phyloP scores from a whole-genome alignment of 2,797 vertebrate species.

The Sebastolobus alascanus region DNA sequence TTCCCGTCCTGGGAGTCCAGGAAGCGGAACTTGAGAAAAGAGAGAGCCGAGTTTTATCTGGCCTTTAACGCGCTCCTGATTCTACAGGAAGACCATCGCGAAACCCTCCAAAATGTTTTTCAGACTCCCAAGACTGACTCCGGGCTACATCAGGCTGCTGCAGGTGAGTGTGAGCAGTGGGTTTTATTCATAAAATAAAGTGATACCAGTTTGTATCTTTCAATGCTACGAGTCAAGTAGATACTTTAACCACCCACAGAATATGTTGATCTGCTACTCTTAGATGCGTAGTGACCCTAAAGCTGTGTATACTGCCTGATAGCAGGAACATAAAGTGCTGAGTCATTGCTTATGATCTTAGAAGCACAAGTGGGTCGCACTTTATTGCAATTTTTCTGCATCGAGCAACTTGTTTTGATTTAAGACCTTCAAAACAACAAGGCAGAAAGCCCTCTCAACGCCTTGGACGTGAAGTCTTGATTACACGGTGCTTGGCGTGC shows the following conservation, averaged over 20 bases:
- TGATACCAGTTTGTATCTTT: neutral
- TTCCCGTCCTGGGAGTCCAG: slow-evolving; percentile 57
- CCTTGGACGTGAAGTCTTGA: slow-evolving; percentile 27
- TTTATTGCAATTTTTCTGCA: slow-evolving; percentile 33
- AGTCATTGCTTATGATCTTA: slow-evolving; percentile 37
- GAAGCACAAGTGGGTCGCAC: slow-evolving; percentile 17
- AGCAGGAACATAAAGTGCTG: slow-evolving; percentile 8
- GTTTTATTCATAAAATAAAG: neutral
- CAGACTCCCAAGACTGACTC: slow-evolving; percentile 75
- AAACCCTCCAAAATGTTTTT: slow-evolving; percentile 73
- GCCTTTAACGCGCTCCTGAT: slow-evolving; percentile 8
- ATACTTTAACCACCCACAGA: neutral
- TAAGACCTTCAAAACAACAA: slow-evolving; percentile 37
- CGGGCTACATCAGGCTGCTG: slow-evolving; percentile 80
- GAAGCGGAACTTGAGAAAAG: slow-evolving; percentile 46
- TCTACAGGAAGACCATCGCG: slow-evolving; percentile 21
- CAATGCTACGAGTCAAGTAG: neutral
- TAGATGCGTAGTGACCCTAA: neutral
- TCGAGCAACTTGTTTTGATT: slow-evolving; percentile 39
- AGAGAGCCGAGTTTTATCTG: slow-evolving; percentile 10
- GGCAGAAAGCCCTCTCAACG: neutral
- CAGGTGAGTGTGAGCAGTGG: slow-evolving; percentile 72
- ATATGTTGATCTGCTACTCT: slow-evolving; percentile 1
- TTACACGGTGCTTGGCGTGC: slow-evolving; percentile 8
- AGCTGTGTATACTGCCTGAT: neutral